Evolutionary conservation across 2,888 invertebrate genomes (phyloP), one percentile per base, ranked within the genome.

Genomic region (Diaprepes abbreviatus): DNA sequence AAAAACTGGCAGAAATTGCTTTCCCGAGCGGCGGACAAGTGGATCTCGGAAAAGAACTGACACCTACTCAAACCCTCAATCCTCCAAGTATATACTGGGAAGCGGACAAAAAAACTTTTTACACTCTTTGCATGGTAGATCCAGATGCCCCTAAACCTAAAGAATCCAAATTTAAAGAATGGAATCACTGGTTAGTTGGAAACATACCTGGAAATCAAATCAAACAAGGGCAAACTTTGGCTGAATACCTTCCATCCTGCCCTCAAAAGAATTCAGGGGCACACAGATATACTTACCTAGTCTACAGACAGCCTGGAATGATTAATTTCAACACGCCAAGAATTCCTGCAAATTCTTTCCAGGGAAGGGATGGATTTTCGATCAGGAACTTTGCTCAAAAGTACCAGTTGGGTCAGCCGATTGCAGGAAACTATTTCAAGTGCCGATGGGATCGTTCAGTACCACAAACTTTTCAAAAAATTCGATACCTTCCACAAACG

Each of bases 371-470:
- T 52, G 86, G 88, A 75, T 90, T 89, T 78, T 91, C 92, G 3
- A 90, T 93, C 57, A 87, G 84, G 40, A 87, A 88, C 10, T 93
- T 96, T 78, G 95, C 94, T 0, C 87, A 89, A 68, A 95, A 95
- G 78, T 92, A 96, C 82, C 88, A 89, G 0, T 85, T 96, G 12
- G 94, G 93, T 0, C 84, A 89, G 40, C 95, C 96, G 0, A 85
- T 95, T 16, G 94, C 94, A 57, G 96, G 93, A 7, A 96, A 95
- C 82, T 91, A 95, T 81, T 96, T 91, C 81, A 91, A 92, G 80
- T 95, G 95, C 0, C 90, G 93, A 81, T 96, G 88, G 83, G 96
- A 96, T 80, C 92, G 93, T 76, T 96, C 95, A 78, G 96, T 96
- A 0, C 95, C 95, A 0, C 70, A 55, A 50, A 45, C 73, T 14